phyloP scores from a whole-genome alignment of 2,888 invertebrate genomes.

The Lysandra bellargus region DNA sequence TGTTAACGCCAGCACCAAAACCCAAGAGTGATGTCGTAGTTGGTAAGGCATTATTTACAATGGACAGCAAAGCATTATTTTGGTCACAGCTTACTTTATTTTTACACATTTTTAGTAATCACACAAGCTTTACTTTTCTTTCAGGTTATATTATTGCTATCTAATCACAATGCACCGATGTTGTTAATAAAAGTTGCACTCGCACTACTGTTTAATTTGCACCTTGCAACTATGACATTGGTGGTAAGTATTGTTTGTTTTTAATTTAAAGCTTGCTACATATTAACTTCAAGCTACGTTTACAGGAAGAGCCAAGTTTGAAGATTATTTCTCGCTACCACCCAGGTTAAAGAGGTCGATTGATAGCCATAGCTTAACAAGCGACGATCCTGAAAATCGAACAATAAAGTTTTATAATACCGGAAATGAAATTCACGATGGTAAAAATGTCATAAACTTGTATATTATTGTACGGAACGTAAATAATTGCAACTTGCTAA shows the following conservation, averaged over 20 bases:
- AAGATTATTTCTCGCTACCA: slow-evolving; percentile 43
- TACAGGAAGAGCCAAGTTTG: slow-evolving; percentile 39
- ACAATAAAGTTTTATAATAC: slow-evolving; percentile 58
- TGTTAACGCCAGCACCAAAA: slow-evolving; percentile 39
- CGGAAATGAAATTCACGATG: slow-evolving; percentile 57
- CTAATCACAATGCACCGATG: slow-evolving; percentile 51
- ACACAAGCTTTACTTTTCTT: slow-evolving; percentile 44
- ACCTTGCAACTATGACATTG: slow-evolving; percentile 33
- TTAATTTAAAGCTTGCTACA: not conserved
- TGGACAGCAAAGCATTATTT: not conserved
- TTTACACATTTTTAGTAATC: not conserved
- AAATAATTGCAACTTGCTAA: not conserved
- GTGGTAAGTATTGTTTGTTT: slow-evolving; percentile 33
- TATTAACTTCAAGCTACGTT: slow-evolving; percentile 35
- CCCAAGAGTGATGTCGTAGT: slow-evolving; percentile 42
- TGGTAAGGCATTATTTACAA: slow-evolving; percentile 41
- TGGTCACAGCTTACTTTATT: not conserved
- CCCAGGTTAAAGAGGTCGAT: slow-evolving; percentile 55
- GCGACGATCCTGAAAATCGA: slow-evolving; percentile 43
- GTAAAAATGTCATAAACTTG: slow-evolving; percentile 31
- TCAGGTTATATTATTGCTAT: slow-evolving; percentile 68
- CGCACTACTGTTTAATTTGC: not conserved
- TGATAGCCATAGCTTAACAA: slow-evolving; percentile 47
- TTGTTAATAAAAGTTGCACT: slow-evolving; percentile 52
- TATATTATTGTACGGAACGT: not conserved